Evolutionary conservation across 2,888 invertebrate genomes (phyloP), one percentile per base, ranked within the genome.

Genomic region (Volucella bombylans): DNA sequence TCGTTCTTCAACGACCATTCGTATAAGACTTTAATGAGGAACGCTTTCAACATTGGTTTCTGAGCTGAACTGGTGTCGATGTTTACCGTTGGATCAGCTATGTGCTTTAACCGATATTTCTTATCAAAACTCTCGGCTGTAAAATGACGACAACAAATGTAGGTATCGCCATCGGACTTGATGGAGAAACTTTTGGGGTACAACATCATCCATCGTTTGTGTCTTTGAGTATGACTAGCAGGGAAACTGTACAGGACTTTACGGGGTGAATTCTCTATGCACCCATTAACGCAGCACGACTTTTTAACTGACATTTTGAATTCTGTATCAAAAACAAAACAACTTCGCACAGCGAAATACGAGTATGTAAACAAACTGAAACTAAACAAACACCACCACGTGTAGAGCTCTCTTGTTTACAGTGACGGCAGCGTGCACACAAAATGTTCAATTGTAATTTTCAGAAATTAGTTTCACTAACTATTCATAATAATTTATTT

Each of bases 141-240:
- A 12, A 83, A 83, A 39, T 83, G 83, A 0, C 74, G 80, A n/a
- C 65, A 47, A 43, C 83, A 83, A 18, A 83, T 83, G 65, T 38
- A 83, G 38, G 65, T 83, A 0, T 47, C 15, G 10, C 8, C 41
- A 0, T 43, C 8, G 0, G 23, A 8, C 2, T 54, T n/a, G 14
- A 61, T n/a, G 8, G n/a, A 1, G 11, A 83, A 83, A 49, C 69
- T 54, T 2, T 74, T 41, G 1, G 83, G 83, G 38, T 61, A 83
- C 41, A 80, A 4, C 14, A 10, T 10, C 8, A 47, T 6, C 83
- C 83, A 83, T 0, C 69, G 64, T 43, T 31, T 59, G 18, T 14
- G 59, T 0, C 83, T 50, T 14, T 15, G 15, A 9, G 47, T 54
- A 9, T 8, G 8, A 0, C 4, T 15, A 4, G 8, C 0, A 0